Percentiles rank a stretch among this genome's conserved stretches.
These are phyloP conservation scores for Griposia aprilina DNA, from an alignment of 2,888 invertebrate species.

Conservation along the genomic window DNA sequence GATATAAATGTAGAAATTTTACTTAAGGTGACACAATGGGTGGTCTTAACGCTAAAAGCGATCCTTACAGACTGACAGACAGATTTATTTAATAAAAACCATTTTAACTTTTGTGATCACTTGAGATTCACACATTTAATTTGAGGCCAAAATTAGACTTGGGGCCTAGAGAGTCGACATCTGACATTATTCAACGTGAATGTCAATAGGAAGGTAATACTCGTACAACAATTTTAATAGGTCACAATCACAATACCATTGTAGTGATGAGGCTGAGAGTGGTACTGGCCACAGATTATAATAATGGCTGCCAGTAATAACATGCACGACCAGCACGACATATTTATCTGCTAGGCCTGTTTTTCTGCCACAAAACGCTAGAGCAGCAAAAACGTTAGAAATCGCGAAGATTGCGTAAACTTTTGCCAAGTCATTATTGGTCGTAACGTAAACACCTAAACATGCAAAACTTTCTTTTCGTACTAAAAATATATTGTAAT, in stretches of 20 bases:
- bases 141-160: background rate
- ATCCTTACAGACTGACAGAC: no score
- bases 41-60: no score
- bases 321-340: slow-evolving; percentile 33
- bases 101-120: background rate
- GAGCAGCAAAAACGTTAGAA: slow-evolving; percentile 51
- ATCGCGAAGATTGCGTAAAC: slow-evolving; percentile 40
- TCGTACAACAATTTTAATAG: background rate
- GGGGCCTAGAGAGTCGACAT: background rate
- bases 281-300: slow-evolving; percentile 25
- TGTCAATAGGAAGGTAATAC: slow-evolving; percentile 11
- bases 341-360: slow-evolving; percentile 5
- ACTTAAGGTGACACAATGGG: no score
- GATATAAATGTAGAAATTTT: no score
- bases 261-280: slow-evolving; percentile 44
- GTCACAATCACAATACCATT: slow-evolving; percentile 17
- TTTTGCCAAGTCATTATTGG: slow-evolving; percentile 33
- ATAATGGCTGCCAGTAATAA: slow-evolving; percentile 41
- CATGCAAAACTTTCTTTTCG: slow-evolving; percentile 49
- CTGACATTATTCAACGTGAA: slow-evolving; percentile 11
- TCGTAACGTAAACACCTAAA: slow-evolving; percentile 16
- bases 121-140: background rate
- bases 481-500: slow-evolving; percentile 17
- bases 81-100: background rate
- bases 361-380: slow-evolving; percentile 16